Base-by-base conservation (phyloP, 64 coral and sea anemone genomes). In the Trachythela sp. region DNA sequence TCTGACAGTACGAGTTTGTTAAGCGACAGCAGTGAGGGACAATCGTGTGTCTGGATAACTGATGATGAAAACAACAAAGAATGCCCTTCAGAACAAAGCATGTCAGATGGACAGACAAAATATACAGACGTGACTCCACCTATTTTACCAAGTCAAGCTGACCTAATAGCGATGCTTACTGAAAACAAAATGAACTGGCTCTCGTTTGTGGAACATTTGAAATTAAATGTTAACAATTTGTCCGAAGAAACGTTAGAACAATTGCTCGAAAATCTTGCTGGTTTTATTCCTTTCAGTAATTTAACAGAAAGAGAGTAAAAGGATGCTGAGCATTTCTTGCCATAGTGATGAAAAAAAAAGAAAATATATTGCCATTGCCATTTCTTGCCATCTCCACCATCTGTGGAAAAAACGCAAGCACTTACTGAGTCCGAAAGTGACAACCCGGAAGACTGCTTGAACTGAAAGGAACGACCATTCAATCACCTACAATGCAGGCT, bases 341-440 rank as follows among this genome's bases (percentile, higher is more conserved):
- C 60, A 24, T 8, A n/a, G n/a, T n/a, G n/a, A n/a, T n/a, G n/a
- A n/a, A n/a, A n/a, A n/a, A n/a, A n/a, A n/a, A n/a, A n/a, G n/a
- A n/a, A n/a, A n/a, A n/a, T n/a, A n/a, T n/a, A n/a, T n/a, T n/a
- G n/a, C n/a, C n/a, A n/a, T n/a, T n/a, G n/a, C n/a, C 83, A 68
- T 90, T 48, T 48, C 20, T 90, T 42, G 54, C 88, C 60, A 24
- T 8, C n/a, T n/a, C n/a, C n/a, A n/a, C n/a, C n/a, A n/a, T n/a
- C n/a, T n/a, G n/a, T 33, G 85, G 27, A 85, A 32, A 20, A 36
- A 32, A 37, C 31, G 75, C 13, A 35, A 39, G 33, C 7, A 34
- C 33, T 49, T 14, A 90, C 48, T 32, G 89, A 90, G 41, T 90
- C 89, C 13, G 89, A 90, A 85, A 90, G 89, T 30, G 52, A 90